Percentiles rank a stretch among this genome's conserved stretches.
These are phyloP conservation scores for Ibycter americanus DNA, from an alignment of 2,797 vertebrate species.

Conservation along the genomic window DNA sequence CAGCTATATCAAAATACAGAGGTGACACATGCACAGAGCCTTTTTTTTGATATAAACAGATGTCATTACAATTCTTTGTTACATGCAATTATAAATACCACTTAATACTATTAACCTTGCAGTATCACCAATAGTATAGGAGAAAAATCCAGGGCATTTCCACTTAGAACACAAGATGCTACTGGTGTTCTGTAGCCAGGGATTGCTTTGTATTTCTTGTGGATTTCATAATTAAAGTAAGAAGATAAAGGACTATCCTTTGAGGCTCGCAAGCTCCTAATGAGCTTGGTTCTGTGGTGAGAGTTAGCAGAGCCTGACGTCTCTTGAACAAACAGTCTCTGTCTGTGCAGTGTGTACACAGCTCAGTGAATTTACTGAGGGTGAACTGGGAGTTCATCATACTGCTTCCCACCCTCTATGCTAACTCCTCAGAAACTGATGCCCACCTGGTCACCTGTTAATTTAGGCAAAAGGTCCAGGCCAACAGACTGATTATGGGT, in stretches of 20 bases:
- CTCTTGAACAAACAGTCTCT: slow-evolving; percentile 19
- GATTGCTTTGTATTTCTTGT: not conserved
- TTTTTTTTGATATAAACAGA: not conserved
- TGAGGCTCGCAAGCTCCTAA: not conserved
- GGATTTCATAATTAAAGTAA: not conserved
- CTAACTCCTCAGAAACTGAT: not conserved
- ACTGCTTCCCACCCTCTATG: not conserved
- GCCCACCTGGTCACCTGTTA: not conserved
- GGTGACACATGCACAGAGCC: not conserved
- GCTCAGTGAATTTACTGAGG: not conserved
- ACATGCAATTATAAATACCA: not conserved
- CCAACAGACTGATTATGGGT: not conserved
- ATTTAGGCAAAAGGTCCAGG: not conserved
- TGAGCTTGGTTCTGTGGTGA: not conserved
- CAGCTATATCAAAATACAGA: slow-evolving; percentile 3
- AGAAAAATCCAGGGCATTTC: not conserved
- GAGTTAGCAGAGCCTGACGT: not conserved
- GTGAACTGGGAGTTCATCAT: not conserved
- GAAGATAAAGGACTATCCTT: not conserved
- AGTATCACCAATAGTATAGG: not conserved
- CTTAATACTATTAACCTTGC: not conserved
- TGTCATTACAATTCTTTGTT: not conserved
- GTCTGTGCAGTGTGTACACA: not conserved
- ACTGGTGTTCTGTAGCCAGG: not conserved
- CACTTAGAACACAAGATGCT: not conserved